A percentile compares a stretch with the other conserved stretches of the same genome.
Conservation (phyloP, 2,113 vertebrate genomes). For the Barbus barbus region DNA sequence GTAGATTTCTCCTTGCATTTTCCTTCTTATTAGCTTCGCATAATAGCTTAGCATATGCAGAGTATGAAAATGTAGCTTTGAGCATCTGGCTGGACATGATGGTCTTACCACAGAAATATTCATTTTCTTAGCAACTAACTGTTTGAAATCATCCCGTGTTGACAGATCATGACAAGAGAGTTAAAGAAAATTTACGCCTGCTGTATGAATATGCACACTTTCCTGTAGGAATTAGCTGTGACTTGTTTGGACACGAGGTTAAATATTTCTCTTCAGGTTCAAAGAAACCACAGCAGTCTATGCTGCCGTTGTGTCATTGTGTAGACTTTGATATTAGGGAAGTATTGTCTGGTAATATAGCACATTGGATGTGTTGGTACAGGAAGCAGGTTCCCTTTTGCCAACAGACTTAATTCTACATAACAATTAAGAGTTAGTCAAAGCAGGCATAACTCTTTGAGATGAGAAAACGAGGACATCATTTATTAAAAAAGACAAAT, state of each 20-base stretch:
- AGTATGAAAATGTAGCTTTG: conserved; percentile 32
- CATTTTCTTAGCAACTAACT: background rate
- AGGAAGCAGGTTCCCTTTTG: background rate
- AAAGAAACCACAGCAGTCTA: conserved; percentile 16
- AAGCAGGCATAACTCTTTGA: background rate
- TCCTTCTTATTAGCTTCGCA: background rate
- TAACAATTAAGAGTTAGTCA: background rate
- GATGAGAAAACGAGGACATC: background rate
- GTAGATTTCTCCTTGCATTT: background rate
- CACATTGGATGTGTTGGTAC: conserved; percentile 16
- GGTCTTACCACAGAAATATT: background rate
- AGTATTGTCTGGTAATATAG: background rate
- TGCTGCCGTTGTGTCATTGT: background rate
- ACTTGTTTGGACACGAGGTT: background rate
- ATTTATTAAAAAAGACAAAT: no score
- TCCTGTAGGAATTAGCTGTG: background rate
- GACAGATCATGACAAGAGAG: background rate
- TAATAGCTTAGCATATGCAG: no score
- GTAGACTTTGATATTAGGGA: conserved; percentile 17
- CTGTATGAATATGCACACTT: background rate
- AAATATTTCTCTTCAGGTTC: background rate
- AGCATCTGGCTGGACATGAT: background rate
- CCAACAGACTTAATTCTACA: background rate
- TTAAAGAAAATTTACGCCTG: background rate
- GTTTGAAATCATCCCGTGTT: background rate